These are phyloP conservation scores for Ciconia nigra DNA, from an alignment of 2,797 vertebrate genomes.

Conservation along the genomic window DNA sequence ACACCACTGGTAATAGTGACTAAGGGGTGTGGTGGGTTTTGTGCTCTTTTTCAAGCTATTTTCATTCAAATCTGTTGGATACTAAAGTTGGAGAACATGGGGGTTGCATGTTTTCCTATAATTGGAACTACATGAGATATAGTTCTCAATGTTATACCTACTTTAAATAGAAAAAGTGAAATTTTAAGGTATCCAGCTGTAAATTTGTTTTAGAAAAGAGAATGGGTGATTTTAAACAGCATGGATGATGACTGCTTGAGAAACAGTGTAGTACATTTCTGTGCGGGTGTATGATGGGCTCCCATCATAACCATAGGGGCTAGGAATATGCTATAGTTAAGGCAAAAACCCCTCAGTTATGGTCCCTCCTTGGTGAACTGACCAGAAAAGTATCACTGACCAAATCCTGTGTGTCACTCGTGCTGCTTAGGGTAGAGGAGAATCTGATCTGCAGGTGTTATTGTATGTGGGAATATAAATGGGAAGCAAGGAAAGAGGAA, in stretches of 20 bases:
- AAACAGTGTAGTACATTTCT: background rate
- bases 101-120: background rate
- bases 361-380: background rate
- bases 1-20: background rate
- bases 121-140: background rate
- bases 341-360: background rate
- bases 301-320: background rate
- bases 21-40: background rate
- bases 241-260: background rate
- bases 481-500: background rate
- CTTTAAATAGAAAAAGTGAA: background rate
- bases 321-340: background rate
- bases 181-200: background rate
- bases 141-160: background rate
- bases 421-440: background rate
- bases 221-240: background rate
- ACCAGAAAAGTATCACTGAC: background rate
- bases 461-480: background rate
- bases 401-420: fast-evolving
- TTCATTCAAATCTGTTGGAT: background rate
- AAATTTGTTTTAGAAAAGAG: background rate
- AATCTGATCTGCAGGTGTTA: background rate
- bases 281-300: background rate
- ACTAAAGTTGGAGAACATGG: background rate
- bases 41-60: background rate